A percentile compares a stretch with the other conserved stretches of the same genome.
Evolutionary conservation across 1,140 invertebrate genomes (phyloP).

Genomic region (Ceratosolen fusciceps): DNA sequence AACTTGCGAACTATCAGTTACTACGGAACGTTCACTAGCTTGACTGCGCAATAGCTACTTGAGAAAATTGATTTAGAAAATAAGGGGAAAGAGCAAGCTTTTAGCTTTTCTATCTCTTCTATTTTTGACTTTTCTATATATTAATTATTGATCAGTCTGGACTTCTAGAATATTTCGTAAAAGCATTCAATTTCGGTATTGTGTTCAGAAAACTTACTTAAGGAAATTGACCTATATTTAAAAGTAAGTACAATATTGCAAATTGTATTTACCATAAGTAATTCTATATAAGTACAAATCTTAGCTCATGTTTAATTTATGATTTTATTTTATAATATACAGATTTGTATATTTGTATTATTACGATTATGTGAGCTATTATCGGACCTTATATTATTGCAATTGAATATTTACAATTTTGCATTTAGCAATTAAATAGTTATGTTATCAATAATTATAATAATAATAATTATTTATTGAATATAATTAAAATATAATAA

Average conservation of each 20-base stretch:
- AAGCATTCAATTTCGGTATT: neutral
- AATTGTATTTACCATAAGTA: no score
- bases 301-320: no score
- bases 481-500: no score
- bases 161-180: neutral
- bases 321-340: no score
- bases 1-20: slow-evolving; percentile 37
- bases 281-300: no score
- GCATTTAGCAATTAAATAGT: no score
- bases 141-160: slow-evolving; percentile 27
- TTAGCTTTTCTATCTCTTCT: slow-evolving; percentile 14
- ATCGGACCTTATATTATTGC: no score
- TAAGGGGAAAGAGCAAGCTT: slow-evolving; percentile 4
- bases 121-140: slow-evolving; percentile 4
- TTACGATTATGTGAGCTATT: no score
- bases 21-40: neutral
- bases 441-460: no score
- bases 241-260: neutral
- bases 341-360: no score
- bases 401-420: no score
- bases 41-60: neutral
- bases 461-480: no score
- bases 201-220: neutral
- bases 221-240: neutral
- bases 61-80: neutral